Evolutionary conservation across 2,113 vertebrate species (phyloP).

Genomic region (Haplochromis vanheusdeni): DNA sequence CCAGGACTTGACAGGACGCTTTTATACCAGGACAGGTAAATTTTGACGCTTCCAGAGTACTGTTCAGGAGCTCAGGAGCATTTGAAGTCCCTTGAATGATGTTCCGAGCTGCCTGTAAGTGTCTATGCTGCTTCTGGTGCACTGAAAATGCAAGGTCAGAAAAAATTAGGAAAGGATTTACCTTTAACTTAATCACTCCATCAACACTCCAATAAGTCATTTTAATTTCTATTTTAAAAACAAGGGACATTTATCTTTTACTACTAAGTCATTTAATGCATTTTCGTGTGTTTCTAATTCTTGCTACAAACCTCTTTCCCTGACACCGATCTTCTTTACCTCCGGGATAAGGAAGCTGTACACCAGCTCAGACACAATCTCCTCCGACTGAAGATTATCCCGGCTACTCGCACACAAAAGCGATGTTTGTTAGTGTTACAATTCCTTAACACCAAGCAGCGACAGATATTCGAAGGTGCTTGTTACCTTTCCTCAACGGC

Average conservation of each 20-base stretch:
- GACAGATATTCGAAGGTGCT: background rate
- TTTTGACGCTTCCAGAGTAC: background rate
- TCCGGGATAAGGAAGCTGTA: conserved; percentile 91
- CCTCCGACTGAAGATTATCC: conserved; percentile 81
- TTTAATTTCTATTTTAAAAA: background rate
- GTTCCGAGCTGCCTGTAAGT: conserved; percentile 77
- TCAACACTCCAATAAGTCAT: background rate
- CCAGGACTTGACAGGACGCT: background rate
- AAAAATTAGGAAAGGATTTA: background rate
- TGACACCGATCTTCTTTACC: conserved; percentile 74
- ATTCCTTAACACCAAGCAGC: background rate
- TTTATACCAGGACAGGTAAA: background rate
- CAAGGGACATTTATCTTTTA: background rate
- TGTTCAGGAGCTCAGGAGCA: background rate
- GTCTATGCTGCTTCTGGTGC: conserved; percentile 77
- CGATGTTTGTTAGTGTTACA: background rate
- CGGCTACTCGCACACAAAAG: conserved; percentile 58
- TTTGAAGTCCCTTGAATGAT: conserved; percentile 68
- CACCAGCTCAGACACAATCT: conserved; percentile 89
- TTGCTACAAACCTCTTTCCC: conserved; percentile 77
- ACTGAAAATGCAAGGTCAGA: conserved; percentile 64
- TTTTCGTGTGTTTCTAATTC: background rate
- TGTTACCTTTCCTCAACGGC: conserved; percentile 79
- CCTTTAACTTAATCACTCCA: background rate
- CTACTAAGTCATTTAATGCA: background rate